Evolutionary conservation across 2,797 vertebrate genomes (phyloP).

Genomic region (Halcyon smyrnensis): DNA sequence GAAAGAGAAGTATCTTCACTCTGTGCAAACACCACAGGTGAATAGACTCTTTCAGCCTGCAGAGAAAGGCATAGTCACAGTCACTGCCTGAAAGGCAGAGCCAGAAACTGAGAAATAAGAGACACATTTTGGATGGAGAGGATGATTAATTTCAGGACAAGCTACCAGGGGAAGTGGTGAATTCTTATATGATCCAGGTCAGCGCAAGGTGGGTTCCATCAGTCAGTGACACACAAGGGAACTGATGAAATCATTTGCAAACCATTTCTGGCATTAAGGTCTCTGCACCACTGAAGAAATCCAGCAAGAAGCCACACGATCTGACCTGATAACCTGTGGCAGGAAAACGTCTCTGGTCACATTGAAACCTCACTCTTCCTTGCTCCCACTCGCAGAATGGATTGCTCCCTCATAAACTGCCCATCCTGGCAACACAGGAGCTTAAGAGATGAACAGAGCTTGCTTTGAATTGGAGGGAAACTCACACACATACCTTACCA

Average conservation of each 20-base stretch:
- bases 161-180: slow-evolving; percentile 17
- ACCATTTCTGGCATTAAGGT: background rate
- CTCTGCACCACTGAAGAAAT: background rate
- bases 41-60: slow-evolving; percentile 43
- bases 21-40: background rate
- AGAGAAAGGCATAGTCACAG: slow-evolving; percentile 12
- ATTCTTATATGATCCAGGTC: background rate
- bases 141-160: slow-evolving; percentile 52
- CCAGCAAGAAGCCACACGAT: background rate
- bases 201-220: slow-evolving; percentile 5
- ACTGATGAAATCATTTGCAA: slow-evolving; percentile 12
- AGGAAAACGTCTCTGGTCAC: background rate
- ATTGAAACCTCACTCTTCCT: background rate
- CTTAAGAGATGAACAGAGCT: slow-evolving; percentile 74
- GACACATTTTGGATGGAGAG: background rate
- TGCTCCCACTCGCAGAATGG: background rate
- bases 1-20: background rate
- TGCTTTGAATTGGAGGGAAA: slow-evolving; percentile 63
- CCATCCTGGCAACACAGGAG: slow-evolving; percentile 58
- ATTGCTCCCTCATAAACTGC: slow-evolving; percentile 18
- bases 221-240: background rate
- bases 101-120: slow-evolving; percentile 26
- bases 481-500: slow-evolving; percentile 64
- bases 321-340: background rate
- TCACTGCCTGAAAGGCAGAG: background rate